A percentile compares a stretch with the other conserved stretches of the same genome.
These are phyloP conservation scores for Drosophila sproati DNA, from an alignment of 1,140 invertebrate genomes.

Conservation along the genomic window DNA sequence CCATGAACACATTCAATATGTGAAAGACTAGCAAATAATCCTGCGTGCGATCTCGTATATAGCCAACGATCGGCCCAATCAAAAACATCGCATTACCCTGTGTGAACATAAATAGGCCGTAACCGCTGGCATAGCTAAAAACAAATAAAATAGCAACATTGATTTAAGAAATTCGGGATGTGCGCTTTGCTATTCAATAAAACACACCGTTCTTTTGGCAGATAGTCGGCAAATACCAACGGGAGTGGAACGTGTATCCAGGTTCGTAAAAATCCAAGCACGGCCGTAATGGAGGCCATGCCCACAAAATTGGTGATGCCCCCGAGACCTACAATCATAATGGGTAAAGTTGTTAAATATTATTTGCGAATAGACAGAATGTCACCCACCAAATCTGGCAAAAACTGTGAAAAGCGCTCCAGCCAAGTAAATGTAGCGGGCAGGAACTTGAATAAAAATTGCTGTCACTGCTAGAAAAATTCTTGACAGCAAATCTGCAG, in stretches of 20 bases:
- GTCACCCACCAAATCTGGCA: constrained; percentile 85
- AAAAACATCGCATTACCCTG: constrained; percentile 85
- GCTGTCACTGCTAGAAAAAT: constrained; percentile 85
- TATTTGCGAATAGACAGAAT: constrained; percentile 1
- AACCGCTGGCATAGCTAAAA: constrained; percentile 86
- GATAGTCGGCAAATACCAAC: constrained; percentile 87
- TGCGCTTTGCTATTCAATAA: neutral
- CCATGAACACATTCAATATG: constrained; percentile 82
- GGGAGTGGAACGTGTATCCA: constrained; percentile 86
- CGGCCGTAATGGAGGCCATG: constrained; percentile 85
- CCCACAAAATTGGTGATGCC: constrained; percentile 68
- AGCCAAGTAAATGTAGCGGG: constrained; percentile 86
- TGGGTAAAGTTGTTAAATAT: neutral
- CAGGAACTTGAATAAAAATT: constrained; percentile 85
- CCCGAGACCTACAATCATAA: constrained; percentile 57
- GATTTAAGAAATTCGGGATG: neutral
- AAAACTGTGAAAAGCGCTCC: constrained; percentile 85
- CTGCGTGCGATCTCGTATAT: constrained; percentile 77
- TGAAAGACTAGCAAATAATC: constrained; percentile 80
- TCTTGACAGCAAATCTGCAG: constrained; percentile 86
- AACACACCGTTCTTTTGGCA: constrained; percentile 86
- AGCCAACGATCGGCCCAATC: constrained; percentile 76
- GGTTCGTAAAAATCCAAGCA: constrained; percentile 86
- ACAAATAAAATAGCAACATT: neutral
- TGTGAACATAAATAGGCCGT: constrained; percentile 88